A percentile compares a stretch with the other conserved stretches of the same genome.
Conservation (phyloP, 2,797 vertebrate genomes). For the Tympanoctomys barrerae region DNA sequence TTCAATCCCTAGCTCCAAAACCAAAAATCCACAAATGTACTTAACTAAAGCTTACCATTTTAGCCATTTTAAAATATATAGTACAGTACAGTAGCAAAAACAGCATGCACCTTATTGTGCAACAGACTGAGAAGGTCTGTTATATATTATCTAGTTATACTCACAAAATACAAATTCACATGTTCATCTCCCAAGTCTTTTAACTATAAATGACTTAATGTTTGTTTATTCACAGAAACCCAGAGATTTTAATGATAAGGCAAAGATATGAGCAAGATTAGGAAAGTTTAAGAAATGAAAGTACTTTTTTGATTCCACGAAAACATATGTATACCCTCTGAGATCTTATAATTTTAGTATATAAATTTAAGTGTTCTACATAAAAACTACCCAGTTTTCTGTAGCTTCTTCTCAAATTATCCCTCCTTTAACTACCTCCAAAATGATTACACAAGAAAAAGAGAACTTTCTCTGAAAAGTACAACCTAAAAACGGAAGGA, state of each 20-base stretch:
- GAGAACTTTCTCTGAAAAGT: constrained; percentile 58
- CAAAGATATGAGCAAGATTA: constrained; percentile 45
- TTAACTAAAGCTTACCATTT: constrained; percentile 6
- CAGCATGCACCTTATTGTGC: not conserved
- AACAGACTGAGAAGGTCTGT: not conserved
- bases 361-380: constrained; percentile 21
- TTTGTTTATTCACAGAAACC: constrained; percentile 43
- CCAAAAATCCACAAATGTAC: not conserved
- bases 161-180: constrained; percentile 58
- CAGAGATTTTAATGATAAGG: constrained; percentile 36
- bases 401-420: not conserved
- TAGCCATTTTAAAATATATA: constrained; percentile 19
- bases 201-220: not conserved
- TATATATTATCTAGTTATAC: constrained; percentile 20
- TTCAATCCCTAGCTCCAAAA: not conserved
- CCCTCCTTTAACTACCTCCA: constrained; percentile 11
- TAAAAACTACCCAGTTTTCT: constrained; percentile 11
- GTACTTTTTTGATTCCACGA: constrained; percentile 44
- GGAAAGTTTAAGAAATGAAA: constrained; percentile 20
- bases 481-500: not conserved
- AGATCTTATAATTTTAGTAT: constrained; percentile 27
- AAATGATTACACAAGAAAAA: constrained; percentile 62
- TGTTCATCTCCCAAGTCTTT: not conserved
- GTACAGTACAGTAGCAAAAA: not conserved
- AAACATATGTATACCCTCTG: not conserved